Base-by-base conservation (phyloP, 1,140 invertebrate genomes). In the Chironomus tepperi region DNA sequence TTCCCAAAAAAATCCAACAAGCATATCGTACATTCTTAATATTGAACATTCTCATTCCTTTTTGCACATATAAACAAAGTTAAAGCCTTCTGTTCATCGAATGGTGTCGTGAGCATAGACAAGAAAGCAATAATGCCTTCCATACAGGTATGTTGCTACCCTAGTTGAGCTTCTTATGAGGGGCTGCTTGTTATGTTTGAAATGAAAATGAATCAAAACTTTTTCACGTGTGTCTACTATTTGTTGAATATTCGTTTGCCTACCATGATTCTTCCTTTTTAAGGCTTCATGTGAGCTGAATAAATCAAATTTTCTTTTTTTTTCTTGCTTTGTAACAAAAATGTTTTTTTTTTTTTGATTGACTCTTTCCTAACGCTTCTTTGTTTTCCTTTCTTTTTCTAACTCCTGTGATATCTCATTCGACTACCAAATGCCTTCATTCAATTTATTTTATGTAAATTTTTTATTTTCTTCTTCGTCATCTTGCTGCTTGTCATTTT, bases 201-300 rank as follows among this genome's bases (percentile, higher is more conserved):
- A 57, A 57, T n/a, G 47, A 57, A 57, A 57, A 57, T n/a, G 47
- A 57, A 57, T 57, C 47, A 12, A n/a, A 57, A 47, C 43, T 47
- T 12, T 5, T 57, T 15, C 9, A 57, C 65, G 65, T 70, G 65
- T 70, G 65, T 57, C 10, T 18, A 21, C 16, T 70, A 70, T 70
- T 70, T 70, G 65, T 70, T 70, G 65, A 70, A 70, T 70, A 18
- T 70, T 18, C 18, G 3, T 70, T 12, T 57, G 8, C 24, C 24
- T 34, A 34, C 24, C 24, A 34, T 34, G 24, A 34, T 34, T 34
- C 24, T 34, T 34, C 24, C 24, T 34, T 34, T 34, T 2, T 34
- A 34, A 34, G 24, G 24, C 24, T 34, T 34, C 24, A n/a, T 57
- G 47, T 47, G 43, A 47, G 15, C 12, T n/a, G n/a, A 57, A 57